phyloP scores from a whole-genome alignment of 2,797 vertebrate genomes.

The Myripristis murdjan region DNA sequence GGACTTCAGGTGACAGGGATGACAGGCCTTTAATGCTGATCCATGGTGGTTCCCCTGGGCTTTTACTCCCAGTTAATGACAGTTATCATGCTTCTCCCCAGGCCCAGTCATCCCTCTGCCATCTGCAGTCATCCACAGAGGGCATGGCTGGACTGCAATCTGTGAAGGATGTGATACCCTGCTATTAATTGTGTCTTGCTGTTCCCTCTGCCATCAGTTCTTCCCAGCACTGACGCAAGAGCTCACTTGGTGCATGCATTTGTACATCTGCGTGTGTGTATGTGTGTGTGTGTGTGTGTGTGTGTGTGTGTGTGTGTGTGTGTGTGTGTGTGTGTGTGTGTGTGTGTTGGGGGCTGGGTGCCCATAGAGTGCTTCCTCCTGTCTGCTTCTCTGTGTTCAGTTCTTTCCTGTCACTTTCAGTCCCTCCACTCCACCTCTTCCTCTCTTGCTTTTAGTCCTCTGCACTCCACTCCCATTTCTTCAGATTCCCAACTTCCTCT shows the following conservation, averaged over 20 bases:
- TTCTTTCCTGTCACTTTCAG: slow-evolving; percentile 7
- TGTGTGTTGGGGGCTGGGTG: slow-evolving; percentile 5
- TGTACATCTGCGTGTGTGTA: not conserved
- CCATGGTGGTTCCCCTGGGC: slow-evolving; percentile 47
- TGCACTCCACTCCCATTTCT: not conserved
- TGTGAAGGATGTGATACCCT: slow-evolving; percentile 52
- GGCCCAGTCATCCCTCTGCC: slow-evolving; percentile 56
- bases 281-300: slow-evolving; percentile 6
- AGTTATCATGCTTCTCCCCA: slow-evolving; percentile 73
- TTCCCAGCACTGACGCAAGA: slow-evolving; percentile 23
- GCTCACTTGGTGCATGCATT: not conserved
- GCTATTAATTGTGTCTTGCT: slow-evolving; percentile 59
- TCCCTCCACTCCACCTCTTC: slow-evolving; percentile 6
- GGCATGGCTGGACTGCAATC: slow-evolving; percentile 45
- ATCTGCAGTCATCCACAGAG: slow-evolving; percentile 63
- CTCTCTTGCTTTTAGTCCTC: slow-evolving; percentile 4
- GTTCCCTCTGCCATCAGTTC: slow-evolving; percentile 40
- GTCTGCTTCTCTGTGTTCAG: slow-evolving; percentile 6
- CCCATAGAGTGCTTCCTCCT: not conserved
- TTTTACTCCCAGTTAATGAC: slow-evolving; percentile 75
- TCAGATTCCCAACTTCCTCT: not conserved
- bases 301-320: not conserved
- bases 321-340: not conserved
- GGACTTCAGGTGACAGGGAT: slow-evolving; percentile 43
- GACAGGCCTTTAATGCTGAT: slow-evolving; percentile 65